phyloP scores from a whole-genome alignment of 2,797 vertebrate species.

The Valencia hispanica region DNA sequence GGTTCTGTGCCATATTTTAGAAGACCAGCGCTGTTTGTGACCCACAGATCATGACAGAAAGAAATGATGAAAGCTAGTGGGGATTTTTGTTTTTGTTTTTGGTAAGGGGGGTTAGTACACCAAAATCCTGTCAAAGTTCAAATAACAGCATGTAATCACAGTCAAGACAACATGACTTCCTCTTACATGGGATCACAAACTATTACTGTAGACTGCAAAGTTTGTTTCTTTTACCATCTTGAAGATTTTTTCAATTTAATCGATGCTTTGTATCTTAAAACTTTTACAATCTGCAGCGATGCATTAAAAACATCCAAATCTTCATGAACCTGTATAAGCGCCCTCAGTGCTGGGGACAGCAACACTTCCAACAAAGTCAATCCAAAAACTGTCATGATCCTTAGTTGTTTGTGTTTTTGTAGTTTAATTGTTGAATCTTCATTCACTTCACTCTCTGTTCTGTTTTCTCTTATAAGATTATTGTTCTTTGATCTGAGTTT shows the following conservation, averaged over 20 bases:
- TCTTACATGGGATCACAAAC: neutral
- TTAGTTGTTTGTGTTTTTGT: too few relatives aligned
- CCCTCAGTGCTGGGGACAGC: too few relatives aligned
- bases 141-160: neutral
- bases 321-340: too few relatives aligned
- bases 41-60: neutral
- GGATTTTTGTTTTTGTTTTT: too few relatives aligned
- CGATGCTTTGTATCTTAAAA: neutral
- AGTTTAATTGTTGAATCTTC: too few relatives aligned
- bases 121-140: neutral
- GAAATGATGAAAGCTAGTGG: neutral
- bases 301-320: too few relatives aligned
- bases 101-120: neutral
- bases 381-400: too few relatives aligned
- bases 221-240: neutral
- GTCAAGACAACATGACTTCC: neutral
- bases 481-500: too few relatives aligned
- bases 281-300: too few relatives aligned
- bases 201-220: neutral
- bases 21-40: neutral
- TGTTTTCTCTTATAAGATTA: too few relatives aligned
- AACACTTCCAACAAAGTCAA: too few relatives aligned
- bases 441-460: too few relatives aligned
- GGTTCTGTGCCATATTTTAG: neutral
- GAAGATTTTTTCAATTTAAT: neutral